A percentile compares a stretch with the other conserved stretches of the same genome.
Conservation (phyloP, 2,888 invertebrate genomes). For the Drosophila hawaiiensis region DNA sequence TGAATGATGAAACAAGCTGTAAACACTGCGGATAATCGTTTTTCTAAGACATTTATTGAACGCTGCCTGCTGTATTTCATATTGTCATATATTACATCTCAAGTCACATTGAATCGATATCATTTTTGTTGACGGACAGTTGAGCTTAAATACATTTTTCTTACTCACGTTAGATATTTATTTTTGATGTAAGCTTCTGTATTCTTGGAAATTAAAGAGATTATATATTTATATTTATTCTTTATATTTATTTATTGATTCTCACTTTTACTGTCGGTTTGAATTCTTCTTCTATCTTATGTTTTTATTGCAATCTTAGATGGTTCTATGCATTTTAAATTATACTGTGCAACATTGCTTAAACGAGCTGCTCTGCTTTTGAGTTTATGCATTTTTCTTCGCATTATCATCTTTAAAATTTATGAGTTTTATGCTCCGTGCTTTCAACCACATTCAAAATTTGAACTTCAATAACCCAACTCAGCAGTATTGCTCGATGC, state of each 20-base stretch:
- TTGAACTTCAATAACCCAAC: conserved; percentile 14
- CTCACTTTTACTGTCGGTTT: too few relatives aligned
- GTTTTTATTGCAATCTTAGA: neutral
- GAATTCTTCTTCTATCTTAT: neutral
- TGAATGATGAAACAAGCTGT: conserved; percentile 15
- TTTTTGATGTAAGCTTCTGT: neutral
- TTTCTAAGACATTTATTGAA: neutral
- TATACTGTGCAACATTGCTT: neutral
- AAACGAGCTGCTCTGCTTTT: neutral
- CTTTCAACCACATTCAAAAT: neutral
- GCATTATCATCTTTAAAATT: neutral
- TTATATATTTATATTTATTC: neutral
- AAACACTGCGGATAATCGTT: conserved; percentile 15
- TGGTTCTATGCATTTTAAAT: neutral
- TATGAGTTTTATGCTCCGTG: neutral
- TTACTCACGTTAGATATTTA: neutral
- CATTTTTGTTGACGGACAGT: neutral
- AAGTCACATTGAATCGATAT: neutral
- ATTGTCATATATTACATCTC: neutral
- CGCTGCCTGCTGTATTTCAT: neutral
- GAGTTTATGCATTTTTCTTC: neutral
- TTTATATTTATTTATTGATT: neutral
- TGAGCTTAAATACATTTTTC: neutral
- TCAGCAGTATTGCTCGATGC: conserved; percentile 13
- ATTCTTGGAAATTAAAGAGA: neutral